A percentile compares a stretch with the other conserved stretches of the same genome.
Conservation (phyloP, 2,888 invertebrate genomes). For the Cerastis leucographa region DNA sequence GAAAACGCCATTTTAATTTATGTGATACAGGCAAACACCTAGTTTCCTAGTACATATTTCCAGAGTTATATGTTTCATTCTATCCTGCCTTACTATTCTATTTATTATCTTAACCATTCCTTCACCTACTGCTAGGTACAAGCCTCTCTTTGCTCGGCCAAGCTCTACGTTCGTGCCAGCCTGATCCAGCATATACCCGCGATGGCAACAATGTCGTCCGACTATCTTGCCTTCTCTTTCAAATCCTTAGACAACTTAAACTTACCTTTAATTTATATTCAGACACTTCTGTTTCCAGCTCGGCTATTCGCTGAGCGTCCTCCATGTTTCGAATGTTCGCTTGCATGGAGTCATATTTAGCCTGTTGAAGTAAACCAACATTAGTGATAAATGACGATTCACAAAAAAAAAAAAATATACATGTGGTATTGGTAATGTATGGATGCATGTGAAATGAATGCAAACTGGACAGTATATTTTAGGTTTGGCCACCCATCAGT, state of each 20-base stretch:
- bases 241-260: conserved; percentile 74
- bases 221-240: not conserved
- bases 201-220: not conserved
- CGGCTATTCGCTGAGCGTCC: conserved; percentile 97
- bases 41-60: not conserved
- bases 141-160: not conserved
- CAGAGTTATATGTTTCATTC: no score
- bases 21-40: not conserved
- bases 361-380: conserved; percentile 78
- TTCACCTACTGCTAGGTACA: not conserved
- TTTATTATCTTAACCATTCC: no score
- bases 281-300: conserved; percentile 98
- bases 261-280: conserved; percentile 97
- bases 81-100: no score
- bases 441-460: conserved; percentile 3
- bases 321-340: conserved; percentile 98
- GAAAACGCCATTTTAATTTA: not conserved
- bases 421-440: conserved; percentile 6
- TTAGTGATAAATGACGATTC: not conserved
- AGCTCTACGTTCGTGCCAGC: not conserved
- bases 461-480: not conserved
- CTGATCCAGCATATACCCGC: not conserved
- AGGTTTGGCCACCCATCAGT: not conserved
- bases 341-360: conserved; percentile 98
- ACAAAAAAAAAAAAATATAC: not conserved